Evolutionary conservation across 2,888 invertebrate genomes (phyloP).

Genomic region (Epicampocera succincta): DNA sequence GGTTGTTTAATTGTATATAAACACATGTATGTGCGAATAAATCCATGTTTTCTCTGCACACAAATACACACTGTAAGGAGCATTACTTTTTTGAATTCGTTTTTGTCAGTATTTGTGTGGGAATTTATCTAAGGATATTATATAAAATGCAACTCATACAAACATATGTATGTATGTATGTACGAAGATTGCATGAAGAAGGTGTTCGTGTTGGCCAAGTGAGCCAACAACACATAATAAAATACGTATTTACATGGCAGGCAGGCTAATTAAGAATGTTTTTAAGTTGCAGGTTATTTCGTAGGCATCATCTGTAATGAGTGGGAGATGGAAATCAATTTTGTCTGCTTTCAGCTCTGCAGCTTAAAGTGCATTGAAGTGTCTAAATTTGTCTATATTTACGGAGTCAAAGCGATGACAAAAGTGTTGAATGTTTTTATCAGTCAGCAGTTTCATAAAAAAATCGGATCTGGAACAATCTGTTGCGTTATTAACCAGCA

Average conservation of each 20-base stretch:
- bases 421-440: no score
- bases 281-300: constrained; percentile 23
- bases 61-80: constrained; percentile 10
- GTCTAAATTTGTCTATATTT: no score
- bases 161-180: background rate
- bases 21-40: background rate
- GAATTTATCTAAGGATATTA: constrained; percentile 14
- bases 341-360: background rate
- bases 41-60: constrained; percentile 1
- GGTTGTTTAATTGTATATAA: no score
- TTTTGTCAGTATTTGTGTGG: constrained; percentile 1
- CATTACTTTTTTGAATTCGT: background rate
- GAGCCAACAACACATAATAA: background rate
- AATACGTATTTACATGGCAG: constrained; percentile 35
- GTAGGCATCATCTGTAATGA: constrained; percentile 11
- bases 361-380: no score
- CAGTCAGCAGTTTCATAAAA: no score
- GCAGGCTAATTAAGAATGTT: constrained; percentile 47
- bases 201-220: background rate
- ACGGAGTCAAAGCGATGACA: no score
- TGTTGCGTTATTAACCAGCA: no score
- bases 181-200: background rate
- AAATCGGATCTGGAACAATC: no score
- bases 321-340: constrained; percentile 31
- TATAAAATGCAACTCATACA: background rate